A percentile compares a stretch with the other conserved stretches of the same genome.
phyloP scores from a whole-genome alignment of 2,888 invertebrate species.

The Cylloceria caligata region DNA sequence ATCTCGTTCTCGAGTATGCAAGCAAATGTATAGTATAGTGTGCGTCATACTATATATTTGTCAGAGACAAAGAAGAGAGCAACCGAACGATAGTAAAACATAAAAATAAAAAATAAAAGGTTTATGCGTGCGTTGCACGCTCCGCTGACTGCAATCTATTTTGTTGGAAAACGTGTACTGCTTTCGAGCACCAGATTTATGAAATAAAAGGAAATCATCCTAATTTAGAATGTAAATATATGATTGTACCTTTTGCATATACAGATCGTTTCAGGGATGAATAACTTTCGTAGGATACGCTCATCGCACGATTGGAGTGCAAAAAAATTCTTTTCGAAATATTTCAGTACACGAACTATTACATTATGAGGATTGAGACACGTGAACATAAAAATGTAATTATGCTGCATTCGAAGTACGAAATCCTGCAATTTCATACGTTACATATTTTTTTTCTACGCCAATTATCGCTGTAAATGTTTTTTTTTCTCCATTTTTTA shows the following conservation, averaged over 20 bases:
- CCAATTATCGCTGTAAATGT: too few species aligned
- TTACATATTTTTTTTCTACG: too few species aligned
- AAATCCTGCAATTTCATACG: too few species aligned
- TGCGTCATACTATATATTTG: conserved; percentile 31
- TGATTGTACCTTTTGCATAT: neutral
- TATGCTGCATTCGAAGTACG: too few species aligned
- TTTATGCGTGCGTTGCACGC: conserved; percentile 67
- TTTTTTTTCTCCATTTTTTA: too few species aligned
- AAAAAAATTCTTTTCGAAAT: neutral
- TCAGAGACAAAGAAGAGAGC: conserved; percentile 24
- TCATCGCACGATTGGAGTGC: neutral
- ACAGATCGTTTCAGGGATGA: neutral
- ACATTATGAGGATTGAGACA: too few species aligned
- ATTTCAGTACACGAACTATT: neutral
- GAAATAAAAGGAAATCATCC: conserved; percentile 42
- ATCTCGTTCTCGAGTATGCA: conserved; percentile 48
- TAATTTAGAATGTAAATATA: conserved; percentile 11
- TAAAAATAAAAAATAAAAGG: conserved; percentile 34
- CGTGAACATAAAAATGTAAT: too few species aligned
- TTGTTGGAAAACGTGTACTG: conserved; percentile 61
- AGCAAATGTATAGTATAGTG: conserved; percentile 6
- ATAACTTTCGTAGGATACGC: neutral
- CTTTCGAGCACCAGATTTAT: conserved; percentile 3
- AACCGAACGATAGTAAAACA: conserved; percentile 33
- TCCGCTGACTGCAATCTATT: conserved; percentile 75